Base-by-base conservation (phyloP, 2,888 invertebrate species). In the Belgica antarctica region DNA sequence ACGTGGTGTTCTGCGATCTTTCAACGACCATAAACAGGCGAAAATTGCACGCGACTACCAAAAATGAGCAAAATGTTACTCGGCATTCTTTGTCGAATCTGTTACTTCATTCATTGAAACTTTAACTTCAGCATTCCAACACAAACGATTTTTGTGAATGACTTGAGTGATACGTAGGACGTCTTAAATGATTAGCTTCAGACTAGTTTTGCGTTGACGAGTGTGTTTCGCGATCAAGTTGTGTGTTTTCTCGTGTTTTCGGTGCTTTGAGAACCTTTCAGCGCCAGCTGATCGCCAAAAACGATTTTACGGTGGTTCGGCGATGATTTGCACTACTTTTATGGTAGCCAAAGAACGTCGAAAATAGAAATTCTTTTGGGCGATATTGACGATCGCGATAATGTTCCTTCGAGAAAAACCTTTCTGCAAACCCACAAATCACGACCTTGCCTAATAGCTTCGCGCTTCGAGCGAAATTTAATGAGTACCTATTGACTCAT, bases 41-140 rank as follows among this genome's bases (percentile, higher is more conserved):
- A 7, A 68, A 57, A 68, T 47, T 68, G 52, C 68, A 68, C 68
- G 68, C 57, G 68, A 68, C 68, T 57, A 31, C 68, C 34, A 27
- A 68, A 63, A 68, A 57, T 8, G 27, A 59, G n/a, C 27, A n/a
- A 59, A 59, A 59, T 25, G 46, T 12, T 12, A n/a, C n/a, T n/a
- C n/a, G n/a, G n/a, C n/a, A n/a, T 12, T 46, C 12, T 46, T 46
- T 12, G 7, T 12, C 7, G 46, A 46, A 12, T 15, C 12, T 27
- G 12, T 59, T 27, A 27, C 27, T 59, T 59, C 59, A 59, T 59
- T 59, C 59, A 59, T n/a, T 59, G 25, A 59, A 59, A 15, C 59
- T 27, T 59, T 52, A 52, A 22, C 52, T 52, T 52, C 52, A 52
- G 15, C 59, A 59, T 59, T 59, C 59, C 59, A 19, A 27, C 3